These are phyloP conservation scores for Arge pagana DNA, from an alignment of 2,888 invertebrate genomes.

Conservation along the genomic window DNA sequence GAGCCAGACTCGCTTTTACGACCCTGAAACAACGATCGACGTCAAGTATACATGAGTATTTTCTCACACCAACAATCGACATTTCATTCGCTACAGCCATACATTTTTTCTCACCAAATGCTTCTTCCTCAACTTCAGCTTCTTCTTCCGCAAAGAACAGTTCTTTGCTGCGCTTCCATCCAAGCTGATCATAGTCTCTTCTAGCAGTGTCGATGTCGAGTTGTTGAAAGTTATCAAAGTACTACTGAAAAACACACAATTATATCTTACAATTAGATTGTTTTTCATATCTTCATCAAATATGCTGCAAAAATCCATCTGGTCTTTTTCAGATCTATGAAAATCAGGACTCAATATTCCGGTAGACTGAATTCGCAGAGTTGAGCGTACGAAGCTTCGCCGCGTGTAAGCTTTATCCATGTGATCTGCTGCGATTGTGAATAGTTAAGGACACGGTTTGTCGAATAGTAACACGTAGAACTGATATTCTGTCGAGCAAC, in stretches of 20 bases:
- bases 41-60: not conserved
- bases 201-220: conserved; percentile 64
- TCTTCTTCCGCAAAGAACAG: conserved; percentile 58
- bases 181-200: conserved; percentile 51
- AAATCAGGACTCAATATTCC: too few relatives aligned
- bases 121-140: conserved; percentile 58
- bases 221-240: conserved; percentile 44
- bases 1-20: conserved; percentile 66
- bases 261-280: not conserved
- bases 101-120: conserved; percentile 49
- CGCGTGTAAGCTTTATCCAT: too few relatives aligned
- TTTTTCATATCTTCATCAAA: conserved; percentile 9
- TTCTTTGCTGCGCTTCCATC: conserved; percentile 53
- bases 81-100: too few relatives aligned
- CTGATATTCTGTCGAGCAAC: too few relatives aligned
- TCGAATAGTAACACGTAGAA: too few relatives aligned
- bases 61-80: too few relatives aligned
- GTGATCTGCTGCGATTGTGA: too few relatives aligned
- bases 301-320: too few relatives aligned
- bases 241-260: conserved; percentile 19
- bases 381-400: too few relatives aligned
- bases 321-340: too few relatives aligned
- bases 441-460: too few relatives aligned
- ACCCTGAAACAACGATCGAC: conserved; percentile 42
- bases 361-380: too few relatives aligned